phyloP scores from a whole-genome alignment of 2,888 invertebrate species.

The Julus scandinavius region DNA sequence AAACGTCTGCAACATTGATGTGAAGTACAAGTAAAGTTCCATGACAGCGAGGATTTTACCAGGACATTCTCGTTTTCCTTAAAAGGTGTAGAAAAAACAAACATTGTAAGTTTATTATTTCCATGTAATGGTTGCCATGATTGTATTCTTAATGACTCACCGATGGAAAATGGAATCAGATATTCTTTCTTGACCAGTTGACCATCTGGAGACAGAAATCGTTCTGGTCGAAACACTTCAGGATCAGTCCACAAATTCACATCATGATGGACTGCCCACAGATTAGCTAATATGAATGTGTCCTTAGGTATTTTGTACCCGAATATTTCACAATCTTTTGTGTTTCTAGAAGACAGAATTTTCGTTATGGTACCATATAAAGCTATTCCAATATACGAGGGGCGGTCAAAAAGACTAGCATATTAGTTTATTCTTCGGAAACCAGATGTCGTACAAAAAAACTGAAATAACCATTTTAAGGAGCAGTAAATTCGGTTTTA shows the following conservation, averaged over 20 bases:
- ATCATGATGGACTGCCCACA: background rate
- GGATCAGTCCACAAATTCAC: constrained; percentile 36
- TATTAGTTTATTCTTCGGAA: too few relatives aligned
- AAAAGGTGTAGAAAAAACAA: background rate
- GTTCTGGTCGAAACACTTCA: constrained; percentile 25
- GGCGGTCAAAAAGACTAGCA: too few relatives aligned
- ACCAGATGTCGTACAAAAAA: too few relatives aligned
- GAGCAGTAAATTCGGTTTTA: too few relatives aligned
- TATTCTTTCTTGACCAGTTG: background rate
- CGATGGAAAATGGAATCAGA: constrained; percentile 23
- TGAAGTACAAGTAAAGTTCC: constrained; percentile 45
- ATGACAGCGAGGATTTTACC: constrained; percentile 15
- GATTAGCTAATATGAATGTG: background rate
- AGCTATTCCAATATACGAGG: too few relatives aligned
- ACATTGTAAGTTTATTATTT: background rate
- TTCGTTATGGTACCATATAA: background rate
- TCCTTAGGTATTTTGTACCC: constrained; percentile 40
- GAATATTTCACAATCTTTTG: background rate
- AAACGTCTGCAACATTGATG: constrained; percentile 7
- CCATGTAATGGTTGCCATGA: background rate
- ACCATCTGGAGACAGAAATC: constrained; percentile 14
- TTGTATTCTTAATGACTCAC: background rate
- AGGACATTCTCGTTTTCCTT: constrained; percentile 15
- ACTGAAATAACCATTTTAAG: too few relatives aligned
- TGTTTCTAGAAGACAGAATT: background rate